Percentiles rank a stretch among this genome's conserved stretches.
Conservation (phyloP, 1,140 invertebrate genomes). For the Phymorhynchus buccinoides region DNA sequence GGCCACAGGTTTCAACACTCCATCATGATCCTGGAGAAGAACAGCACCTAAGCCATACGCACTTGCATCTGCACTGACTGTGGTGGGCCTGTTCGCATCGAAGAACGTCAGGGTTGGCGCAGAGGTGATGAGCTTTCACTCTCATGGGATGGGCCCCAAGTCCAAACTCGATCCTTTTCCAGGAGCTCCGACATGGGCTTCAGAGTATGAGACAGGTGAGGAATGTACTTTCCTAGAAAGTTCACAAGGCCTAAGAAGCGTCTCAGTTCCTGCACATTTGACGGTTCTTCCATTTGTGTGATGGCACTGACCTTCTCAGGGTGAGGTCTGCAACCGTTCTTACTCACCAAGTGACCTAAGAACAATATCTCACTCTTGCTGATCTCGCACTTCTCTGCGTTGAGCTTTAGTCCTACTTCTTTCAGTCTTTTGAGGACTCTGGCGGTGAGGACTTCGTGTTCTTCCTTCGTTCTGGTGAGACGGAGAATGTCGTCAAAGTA, state of each 20-base stretch:
- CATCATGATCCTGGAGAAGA: slow-evolving; percentile 36
- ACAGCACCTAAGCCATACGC: slow-evolving; percentile 51
- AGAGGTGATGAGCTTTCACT: slow-evolving; percentile 31
- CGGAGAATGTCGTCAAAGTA: slow-evolving; percentile 61
- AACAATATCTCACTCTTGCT: slow-evolving; percentile 26
- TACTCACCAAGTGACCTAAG: slow-evolving; percentile 41
- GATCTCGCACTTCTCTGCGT: slow-evolving; percentile 69
- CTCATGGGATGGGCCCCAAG: slow-evolving; percentile 42
- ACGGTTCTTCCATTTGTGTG: slow-evolving; percentile 63
- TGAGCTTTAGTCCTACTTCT: slow-evolving; percentile 60
- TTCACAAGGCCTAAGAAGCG: slow-evolving; percentile 34
- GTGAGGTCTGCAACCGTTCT: slow-evolving; percentile 54
- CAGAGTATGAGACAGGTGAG: slow-evolving; percentile 36
- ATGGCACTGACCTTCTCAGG: slow-evolving; percentile 61
- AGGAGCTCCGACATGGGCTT: slow-evolving; percentile 42
- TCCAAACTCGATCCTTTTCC: slow-evolving; percentile 26
- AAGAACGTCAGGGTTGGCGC: not conserved
- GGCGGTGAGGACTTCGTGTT: slow-evolving; percentile 51
- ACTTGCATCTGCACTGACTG: slow-evolving; percentile 25
- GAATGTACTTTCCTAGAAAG: slow-evolving; percentile 41
- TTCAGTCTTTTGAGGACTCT: slow-evolving; percentile 54
- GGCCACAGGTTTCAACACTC: slow-evolving; percentile 40
- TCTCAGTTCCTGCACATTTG: slow-evolving; percentile 33
- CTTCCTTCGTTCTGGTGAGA: slow-evolving; percentile 44
- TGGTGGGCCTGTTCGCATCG: not conserved